phyloP scores from a whole-genome alignment of 1,140 invertebrate species.

The Drosophila erecta region DNA sequence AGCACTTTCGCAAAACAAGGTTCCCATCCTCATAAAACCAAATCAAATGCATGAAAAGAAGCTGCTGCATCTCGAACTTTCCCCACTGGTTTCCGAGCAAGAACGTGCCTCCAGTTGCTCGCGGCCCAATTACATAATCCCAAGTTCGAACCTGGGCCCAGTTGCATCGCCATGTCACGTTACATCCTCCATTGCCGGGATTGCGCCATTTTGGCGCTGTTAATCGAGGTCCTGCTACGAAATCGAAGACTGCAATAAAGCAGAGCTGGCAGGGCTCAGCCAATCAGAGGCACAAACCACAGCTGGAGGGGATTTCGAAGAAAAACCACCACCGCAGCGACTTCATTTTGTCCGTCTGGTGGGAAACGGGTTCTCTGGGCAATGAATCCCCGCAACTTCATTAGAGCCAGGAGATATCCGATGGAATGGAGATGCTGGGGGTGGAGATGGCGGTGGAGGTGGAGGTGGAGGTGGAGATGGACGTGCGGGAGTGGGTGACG shows the following conservation, averaged over 20 bases:
- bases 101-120: no score
- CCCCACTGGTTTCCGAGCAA: no score
- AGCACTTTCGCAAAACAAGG: no score
- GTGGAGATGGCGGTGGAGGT: background rate
- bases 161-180: constrained; percentile 12
- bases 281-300: constrained; percentile 33
- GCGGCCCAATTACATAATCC: no score
- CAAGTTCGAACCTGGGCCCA: no score
- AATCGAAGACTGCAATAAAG: background rate
- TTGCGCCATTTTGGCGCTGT: constrained; percentile 38
- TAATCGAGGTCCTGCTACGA: constrained; percentile 6
- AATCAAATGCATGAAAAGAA: no score
- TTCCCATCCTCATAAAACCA: no score
- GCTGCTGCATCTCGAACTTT: no score
- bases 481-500: constrained; percentile 7
- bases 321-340: constrained; percentile 37
- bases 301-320: constrained; percentile 24
- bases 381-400: constrained; percentile 47
- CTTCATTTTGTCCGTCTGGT: constrained; percentile 42
- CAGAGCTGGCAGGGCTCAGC: background rate
- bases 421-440: background rate
- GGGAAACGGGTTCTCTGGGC: constrained; percentile 46
- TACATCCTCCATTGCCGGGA: constrained; percentile 24
- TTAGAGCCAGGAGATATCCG: constrained; percentile 28
- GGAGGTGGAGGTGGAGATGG: background rate